A percentile compares a stretch with the other conserved stretches of the same genome.
Conservation (phyloP, 2,113 vertebrate genomes). For the Odocoileus hemionus region DNA sequence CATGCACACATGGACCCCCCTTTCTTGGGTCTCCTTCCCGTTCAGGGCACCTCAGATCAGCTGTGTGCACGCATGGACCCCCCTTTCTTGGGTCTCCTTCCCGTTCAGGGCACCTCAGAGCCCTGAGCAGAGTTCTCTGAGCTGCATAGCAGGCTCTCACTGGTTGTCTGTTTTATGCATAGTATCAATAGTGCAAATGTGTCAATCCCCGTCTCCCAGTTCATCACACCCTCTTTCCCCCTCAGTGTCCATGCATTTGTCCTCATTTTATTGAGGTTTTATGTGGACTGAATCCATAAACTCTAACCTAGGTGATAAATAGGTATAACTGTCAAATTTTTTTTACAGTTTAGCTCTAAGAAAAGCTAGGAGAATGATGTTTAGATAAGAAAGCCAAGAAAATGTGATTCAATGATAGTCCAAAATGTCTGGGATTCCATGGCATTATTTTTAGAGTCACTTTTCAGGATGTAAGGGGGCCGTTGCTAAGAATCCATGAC, state of each 20-base stretch:
- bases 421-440: not conserved
- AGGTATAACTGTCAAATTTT: not conserved
- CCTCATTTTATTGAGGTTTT: not conserved
- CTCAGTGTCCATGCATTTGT: not conserved
- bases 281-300: not conserved
- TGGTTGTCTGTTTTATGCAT: not conserved
- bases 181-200: not conserved
- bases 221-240: not conserved
- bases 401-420: not conserved
- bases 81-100: not conserved
- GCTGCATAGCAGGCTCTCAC: not conserved
- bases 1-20: rapidly evolving
- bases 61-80: rapidly evolving
- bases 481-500: not conserved
- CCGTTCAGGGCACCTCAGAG: not conserved
- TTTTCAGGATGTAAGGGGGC: slow-evolving; percentile 23
- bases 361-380: not conserved
- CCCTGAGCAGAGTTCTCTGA: not conserved
- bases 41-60: not conserved
- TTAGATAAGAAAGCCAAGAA: not conserved
- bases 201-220: not conserved
- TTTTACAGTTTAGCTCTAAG: not conserved
- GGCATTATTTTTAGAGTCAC: slow-evolving; percentile 46
- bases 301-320: not conserved
- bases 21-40: not conserved